Base-by-base conservation (phyloP, 2,797 vertebrate genomes). In the Typhlichthys eigenmanni region DNA sequence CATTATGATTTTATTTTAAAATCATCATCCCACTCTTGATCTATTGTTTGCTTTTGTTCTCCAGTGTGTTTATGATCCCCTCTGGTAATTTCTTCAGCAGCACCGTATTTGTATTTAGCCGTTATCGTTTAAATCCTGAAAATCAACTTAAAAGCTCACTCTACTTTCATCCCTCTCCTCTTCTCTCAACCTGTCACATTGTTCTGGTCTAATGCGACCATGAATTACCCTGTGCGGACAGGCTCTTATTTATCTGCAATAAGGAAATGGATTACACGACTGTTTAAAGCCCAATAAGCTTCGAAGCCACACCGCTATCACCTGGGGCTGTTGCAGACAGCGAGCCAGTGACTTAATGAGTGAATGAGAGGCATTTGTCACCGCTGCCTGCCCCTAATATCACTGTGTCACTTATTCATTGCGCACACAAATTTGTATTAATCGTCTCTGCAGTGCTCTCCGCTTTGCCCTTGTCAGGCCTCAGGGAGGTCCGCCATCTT, bases 311-410 rank as follows among this genome's bases (percentile, higher is more conserved):
- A 75, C 17, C 65, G 47, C 48, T 9, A 17, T 64, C 61, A 65
- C 64, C 75, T 58, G 62, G 58, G 68, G 72, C 53, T 54, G 3
- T 47, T 52, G 47, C 64, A 68, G 74, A 84, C 81, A 79, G 66
- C 58, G 14, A 7, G 70, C 80, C 69, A 62, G 17, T 55, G 75
- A 75, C 80, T 86, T 89, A 90, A 91, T 91, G 88, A 91, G 80
- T 87, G 85, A 89, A 86, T 78, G 89, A 85, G 83, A 85, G 56
- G 76, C 87, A 85, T 93, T 91, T 87, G 88, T 92, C 89, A 91
- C 63, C 2, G 62, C 69, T 53, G 79, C 80, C 80, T 50, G 73
- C 66, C 34, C 38, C 82, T 89, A 87, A 90, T 88, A 83, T 84
- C 81, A 81, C 76, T 64, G 78, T 83, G 83, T 88, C 83, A 85